phyloP scores from a whole-genome alignment of 2,888 invertebrate species.

The Heliconius ethilla region DNA sequence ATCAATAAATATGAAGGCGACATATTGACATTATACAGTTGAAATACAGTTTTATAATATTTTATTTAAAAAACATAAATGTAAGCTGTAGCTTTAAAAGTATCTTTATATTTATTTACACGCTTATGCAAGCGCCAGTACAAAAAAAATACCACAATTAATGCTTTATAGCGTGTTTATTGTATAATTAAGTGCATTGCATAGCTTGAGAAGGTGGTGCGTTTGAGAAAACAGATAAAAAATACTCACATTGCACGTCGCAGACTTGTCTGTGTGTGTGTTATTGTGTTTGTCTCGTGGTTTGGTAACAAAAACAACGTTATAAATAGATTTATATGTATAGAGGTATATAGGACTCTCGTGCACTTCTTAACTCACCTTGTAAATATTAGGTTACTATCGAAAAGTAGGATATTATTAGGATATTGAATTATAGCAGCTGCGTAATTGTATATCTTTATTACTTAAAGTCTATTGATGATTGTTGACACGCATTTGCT shows the following conservation, averaged over 20 bases:
- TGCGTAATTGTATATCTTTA: slow-evolving; percentile 33
- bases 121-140: slow-evolving; percentile 16
- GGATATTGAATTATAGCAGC: slow-evolving; percentile 19
- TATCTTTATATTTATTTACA: slow-evolving; percentile 7
- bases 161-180: slow-evolving; percentile 24
- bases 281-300: slow-evolving; percentile 73
- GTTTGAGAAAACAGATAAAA: slow-evolving; percentile 41
- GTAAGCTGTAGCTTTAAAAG: background rate
- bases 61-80: background rate
- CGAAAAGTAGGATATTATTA: background rate
- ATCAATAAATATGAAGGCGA: background rate
- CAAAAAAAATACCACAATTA: background rate
- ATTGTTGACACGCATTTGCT: slow-evolving; percentile 23
- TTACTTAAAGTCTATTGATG: slow-evolving; percentile 40
- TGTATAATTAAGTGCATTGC: slow-evolving; percentile 28
- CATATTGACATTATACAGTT: background rate
- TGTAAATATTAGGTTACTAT: background rate
- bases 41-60: background rate
- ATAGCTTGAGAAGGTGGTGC: slow-evolving; percentile 40
- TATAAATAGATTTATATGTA: background rate
- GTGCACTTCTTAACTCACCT: slow-evolving; percentile 16
- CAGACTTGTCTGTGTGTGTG: slow-evolving; percentile 53
- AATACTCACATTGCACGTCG: slow-evolving; percentile 73
- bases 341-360: background rate
- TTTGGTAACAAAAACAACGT: slow-evolving; percentile 32